phyloP scores from a whole-genome alignment of 2,113 vertebrate species.

The Callipepla californica region DNA sequence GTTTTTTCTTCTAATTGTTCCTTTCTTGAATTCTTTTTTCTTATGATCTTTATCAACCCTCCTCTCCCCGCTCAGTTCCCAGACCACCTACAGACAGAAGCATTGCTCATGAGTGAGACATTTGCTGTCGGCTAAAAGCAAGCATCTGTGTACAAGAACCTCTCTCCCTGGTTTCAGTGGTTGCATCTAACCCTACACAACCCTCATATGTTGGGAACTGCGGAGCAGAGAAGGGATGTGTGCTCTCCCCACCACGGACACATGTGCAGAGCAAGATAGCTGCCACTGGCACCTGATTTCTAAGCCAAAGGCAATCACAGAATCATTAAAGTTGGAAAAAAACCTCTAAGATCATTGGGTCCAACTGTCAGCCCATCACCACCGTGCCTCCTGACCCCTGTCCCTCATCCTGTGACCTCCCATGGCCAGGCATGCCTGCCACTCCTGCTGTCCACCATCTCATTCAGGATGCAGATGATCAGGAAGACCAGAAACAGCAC shows the following conservation, averaged over 20 bases:
- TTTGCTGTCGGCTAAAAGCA: not conserved
- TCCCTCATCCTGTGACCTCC: not conserved
- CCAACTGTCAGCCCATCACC: no score
- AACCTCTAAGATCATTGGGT: no score
- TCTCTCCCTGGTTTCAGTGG: not conserved
- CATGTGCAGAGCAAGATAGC: not conserved
- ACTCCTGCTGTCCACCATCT: rapidly evolving
- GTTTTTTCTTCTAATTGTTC: not conserved
- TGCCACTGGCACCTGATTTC: not conserved
- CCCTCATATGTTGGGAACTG: rapidly evolving
- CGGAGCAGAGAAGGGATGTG: rapidly evolving
- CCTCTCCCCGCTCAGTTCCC: not conserved
- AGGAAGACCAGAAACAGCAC: no score
- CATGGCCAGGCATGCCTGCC: not conserved
- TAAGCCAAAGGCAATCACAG: not conserved
- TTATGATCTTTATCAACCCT: not conserved
- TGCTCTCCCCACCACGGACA: rapidly evolving
- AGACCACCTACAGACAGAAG: not conserved
- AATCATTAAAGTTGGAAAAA: no score
- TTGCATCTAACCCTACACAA: not conserved
- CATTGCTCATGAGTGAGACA: not conserved
- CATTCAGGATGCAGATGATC: not conserved
- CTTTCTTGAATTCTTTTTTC: not conserved
- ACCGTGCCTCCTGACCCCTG: no score
- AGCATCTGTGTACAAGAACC: not conserved